Conservation (phyloP, 37 sponge, comb jelly and placozoan species). For the Petrosia ficiformis region DNA sequence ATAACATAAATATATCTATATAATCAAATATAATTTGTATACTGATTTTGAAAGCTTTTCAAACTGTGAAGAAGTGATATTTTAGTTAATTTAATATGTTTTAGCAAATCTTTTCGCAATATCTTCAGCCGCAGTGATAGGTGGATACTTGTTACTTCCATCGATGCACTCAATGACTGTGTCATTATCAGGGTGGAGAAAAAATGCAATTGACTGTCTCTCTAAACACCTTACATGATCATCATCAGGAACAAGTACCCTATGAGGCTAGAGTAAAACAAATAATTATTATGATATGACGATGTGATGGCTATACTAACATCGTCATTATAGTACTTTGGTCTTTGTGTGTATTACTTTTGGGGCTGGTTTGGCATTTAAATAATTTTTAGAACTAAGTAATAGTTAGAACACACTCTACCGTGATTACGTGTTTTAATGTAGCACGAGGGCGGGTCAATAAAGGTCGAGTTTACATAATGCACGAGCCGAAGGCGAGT, state of each 20-base stretch:
- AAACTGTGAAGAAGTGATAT: not conserved
- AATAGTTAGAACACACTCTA: no score
- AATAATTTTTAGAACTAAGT: no score
- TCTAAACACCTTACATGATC: not conserved
- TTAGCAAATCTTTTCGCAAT: not conserved
- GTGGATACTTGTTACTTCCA: slow-evolving; percentile 76
- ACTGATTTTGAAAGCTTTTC: not conserved
- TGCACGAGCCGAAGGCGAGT: no score
- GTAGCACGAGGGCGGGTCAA: no score
- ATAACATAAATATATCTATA: no score
- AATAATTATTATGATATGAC: not conserved
- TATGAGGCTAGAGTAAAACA: slow-evolving; percentile 49
- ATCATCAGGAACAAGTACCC: slow-evolving; percentile 61
- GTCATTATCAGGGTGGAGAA: slow-evolving; percentile 71
- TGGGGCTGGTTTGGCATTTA: no score
- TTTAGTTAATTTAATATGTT: slow-evolving; percentile 4
- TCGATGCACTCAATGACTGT: slow-evolving; percentile 51
- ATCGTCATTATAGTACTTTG: no score
- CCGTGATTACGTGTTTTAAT: no score
- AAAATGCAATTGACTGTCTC: slow-evolving; percentile 77
- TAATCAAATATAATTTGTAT: no score
- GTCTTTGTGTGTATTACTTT: no score
- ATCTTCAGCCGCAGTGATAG: slow-evolving; percentile 52
- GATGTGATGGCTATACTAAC: not conserved
- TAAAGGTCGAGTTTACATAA: no score